Base-by-base conservation (phyloP, 1,140 invertebrate species). In the Zaprionus nigranus region DNA sequence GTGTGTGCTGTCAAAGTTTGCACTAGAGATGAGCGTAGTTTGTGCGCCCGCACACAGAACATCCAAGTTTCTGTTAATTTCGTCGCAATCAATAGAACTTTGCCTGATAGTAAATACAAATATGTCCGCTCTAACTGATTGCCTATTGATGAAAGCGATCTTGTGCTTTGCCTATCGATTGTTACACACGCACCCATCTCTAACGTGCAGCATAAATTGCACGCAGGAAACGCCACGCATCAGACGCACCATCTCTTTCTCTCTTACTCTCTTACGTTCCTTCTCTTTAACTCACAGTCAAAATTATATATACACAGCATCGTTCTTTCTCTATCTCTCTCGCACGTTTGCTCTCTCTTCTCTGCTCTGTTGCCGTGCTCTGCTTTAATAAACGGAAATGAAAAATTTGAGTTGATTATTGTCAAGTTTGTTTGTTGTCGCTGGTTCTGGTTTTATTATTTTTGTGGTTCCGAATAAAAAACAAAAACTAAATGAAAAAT, bases 361-460 rank as follows among this genome's bases (percentile, higher is more conserved):
- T 46, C 28, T 34, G 30, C 17, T 63, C 30, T 43, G 1, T 38
- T 71, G 51, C 20, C 34, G 11, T 57, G 65, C 64, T 75, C 60
- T 75, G 63, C 70, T 88, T 88, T 88, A 88, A 85, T 88, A 88
- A 88, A 82, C 85, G 85, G 85, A 88, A 88, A 88, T 82, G 75
- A 90, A 88, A 88, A 88, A 88, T 90, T 88, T 88, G 78, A 90
- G 85, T 90, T 90, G 85, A 90, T 90, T 90, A 84, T 85, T 88
- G 84, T 88, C 79, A 90, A 88, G 81, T 85, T 75, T 76, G 66
- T 58, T 83, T 58, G 70, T 54, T 75, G 77, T 62, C 38, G 36
- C 58, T 62, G 7, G 62, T 54, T 68, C 13, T 69, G 57, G 40
- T 73, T 72, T 78, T 34, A 58, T 85, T 78, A 71, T 67, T 78